Conservation (phyloP, 1,140 invertebrate species). For the Drosophila virilis region DNA sequence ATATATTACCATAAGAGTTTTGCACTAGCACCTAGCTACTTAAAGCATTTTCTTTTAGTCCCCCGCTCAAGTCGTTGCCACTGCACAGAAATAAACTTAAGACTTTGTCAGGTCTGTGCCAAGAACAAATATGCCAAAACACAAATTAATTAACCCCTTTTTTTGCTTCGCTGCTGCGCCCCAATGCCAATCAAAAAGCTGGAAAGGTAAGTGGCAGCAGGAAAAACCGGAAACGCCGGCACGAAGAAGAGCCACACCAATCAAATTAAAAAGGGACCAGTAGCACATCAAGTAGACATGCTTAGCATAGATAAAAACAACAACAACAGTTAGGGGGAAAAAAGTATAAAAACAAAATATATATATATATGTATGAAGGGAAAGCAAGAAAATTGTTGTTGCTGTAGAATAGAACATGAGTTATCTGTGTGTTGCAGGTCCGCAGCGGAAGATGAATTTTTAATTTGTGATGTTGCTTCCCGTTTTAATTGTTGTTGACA, state of each 20-base stretch:
- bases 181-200: constrained; percentile 51
- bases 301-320: constrained; percentile 47
- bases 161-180: neutral
- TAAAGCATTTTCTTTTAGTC: neutral
- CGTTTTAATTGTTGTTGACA: constrained; percentile 83
- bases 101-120: constrained; percentile 17
- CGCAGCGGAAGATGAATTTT: constrained; percentile 78
- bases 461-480: constrained; percentile 80
- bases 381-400: constrained; percentile 33
- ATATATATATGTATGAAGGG: constrained; percentile 6
- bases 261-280: constrained; percentile 68
- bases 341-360: constrained; percentile 11
- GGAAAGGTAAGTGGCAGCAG: constrained; percentile 51
- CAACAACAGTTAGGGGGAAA: constrained; percentile 31
- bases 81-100: neutral
- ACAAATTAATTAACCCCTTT: constrained; percentile 65
- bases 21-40: too few relatives aligned
- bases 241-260: constrained; percentile 56
- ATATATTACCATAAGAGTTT: too few relatives aligned
- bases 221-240: constrained; percentile 58
- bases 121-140: constrained; percentile 65
- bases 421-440: constrained; percentile 36
- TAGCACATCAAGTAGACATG: constrained; percentile 48
- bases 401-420: constrained; percentile 51
- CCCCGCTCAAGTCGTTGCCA: neutral